Evolutionary conservation across 2,113 vertebrate genomes (phyloP).

Genomic region (Chaetura pelagica): DNA sequence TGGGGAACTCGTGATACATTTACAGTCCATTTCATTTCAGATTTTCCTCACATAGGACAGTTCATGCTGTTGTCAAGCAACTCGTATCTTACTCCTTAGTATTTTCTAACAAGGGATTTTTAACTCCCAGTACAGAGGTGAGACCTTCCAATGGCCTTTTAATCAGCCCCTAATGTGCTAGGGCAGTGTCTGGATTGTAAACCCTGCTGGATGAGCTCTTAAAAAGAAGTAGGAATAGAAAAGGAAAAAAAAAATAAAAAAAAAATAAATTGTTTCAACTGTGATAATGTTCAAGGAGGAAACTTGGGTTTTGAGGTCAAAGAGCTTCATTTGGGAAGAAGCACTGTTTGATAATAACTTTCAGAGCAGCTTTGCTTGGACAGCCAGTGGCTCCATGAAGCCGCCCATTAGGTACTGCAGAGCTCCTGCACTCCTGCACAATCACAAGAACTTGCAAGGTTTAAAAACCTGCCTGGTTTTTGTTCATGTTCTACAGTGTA

Average conservation of each 20-base stretch:
- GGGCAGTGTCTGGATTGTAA: background rate
- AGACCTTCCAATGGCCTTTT: background rate
- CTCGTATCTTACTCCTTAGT: background rate
- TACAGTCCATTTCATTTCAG: background rate
- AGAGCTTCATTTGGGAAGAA: background rate
- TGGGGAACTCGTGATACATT: background rate
- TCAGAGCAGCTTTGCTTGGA: background rate
- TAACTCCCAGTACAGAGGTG: too few relatives aligned
- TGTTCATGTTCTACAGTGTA: background rate
- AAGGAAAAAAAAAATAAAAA: background rate
- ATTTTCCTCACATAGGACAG: background rate
- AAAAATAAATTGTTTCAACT: background rate
- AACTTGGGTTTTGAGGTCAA: background rate
- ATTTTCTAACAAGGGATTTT: background rate
- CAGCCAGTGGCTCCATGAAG: background rate
- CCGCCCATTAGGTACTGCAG: background rate
- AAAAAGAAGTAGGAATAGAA: background rate
- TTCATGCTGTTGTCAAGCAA: background rate
- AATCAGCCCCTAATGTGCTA: background rate
- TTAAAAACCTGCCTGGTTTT: too few relatives aligned
- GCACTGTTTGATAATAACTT: background rate
- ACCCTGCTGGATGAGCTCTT: background rate
- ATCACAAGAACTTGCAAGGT: background rate
- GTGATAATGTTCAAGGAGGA: background rate
- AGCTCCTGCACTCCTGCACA: background rate